Conservation (phyloP, 2,888 invertebrate species). For the Andrena bucephala region DNA sequence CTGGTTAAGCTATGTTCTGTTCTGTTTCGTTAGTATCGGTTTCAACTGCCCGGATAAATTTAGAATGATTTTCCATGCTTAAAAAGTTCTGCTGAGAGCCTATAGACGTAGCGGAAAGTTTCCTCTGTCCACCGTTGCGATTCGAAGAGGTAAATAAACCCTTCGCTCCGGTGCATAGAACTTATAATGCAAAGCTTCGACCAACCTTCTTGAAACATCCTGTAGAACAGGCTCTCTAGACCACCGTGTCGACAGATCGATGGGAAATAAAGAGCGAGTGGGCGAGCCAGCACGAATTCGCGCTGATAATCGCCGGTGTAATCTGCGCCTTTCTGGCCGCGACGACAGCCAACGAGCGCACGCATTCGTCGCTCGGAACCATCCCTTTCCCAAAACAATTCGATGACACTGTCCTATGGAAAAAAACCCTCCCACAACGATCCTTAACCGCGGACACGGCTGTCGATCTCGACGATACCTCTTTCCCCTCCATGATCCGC, state of each 20-base stretch:
- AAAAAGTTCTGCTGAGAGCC: too few relatives aligned
- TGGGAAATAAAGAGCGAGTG: slow-evolving; percentile 49
- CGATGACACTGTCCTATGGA: neutral
- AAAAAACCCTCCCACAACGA: neutral
- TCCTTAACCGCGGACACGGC: neutral
- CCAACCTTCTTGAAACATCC: neutral
- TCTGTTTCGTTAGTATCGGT: too few relatives aligned
- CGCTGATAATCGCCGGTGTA: slow-evolving; percentile 43
- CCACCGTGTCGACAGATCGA: slow-evolving; percentile 58
- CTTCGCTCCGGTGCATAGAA: too few relatives aligned
- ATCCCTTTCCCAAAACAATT: neutral
- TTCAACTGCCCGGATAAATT: too few relatives aligned
- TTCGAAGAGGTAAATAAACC: too few relatives aligned
- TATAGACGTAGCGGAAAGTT: too few relatives aligned
- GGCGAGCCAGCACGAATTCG: slow-evolving; percentile 47
- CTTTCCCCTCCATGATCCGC: neutral
- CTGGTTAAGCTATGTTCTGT: too few relatives aligned
- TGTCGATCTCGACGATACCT: neutral
- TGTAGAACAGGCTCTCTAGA: slow-evolving; percentile 15
- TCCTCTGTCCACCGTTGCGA: too few relatives aligned
- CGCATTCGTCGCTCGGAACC: neutral
- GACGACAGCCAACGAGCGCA: slow-evolving; percentile 8
- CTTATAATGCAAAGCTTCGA: neutral
- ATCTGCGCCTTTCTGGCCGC: slow-evolving; percentile 25
- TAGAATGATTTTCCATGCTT: too few relatives aligned